These are phyloP conservation scores for Zosterops lateralis DNA, from an alignment of 2,113 vertebrate genomes.

Conservation along the genomic window DNA sequence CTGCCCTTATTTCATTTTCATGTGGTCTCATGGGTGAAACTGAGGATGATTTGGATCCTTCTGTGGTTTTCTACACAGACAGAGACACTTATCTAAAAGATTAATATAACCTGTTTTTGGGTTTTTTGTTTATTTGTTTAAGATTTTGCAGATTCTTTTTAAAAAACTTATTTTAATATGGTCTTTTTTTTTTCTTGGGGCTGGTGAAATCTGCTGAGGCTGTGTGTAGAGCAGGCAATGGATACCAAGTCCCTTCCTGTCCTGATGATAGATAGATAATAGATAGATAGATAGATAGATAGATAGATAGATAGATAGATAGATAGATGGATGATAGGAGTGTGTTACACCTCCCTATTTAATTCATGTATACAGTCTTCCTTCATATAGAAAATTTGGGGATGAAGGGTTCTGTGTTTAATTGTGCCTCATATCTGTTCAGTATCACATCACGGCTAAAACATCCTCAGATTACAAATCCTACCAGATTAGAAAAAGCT, in stretches of 20 bases:
- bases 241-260: neutral
- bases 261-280: neutral
- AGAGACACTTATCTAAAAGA: neutral
- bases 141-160: neutral
- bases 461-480: too few relatives aligned
- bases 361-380: neutral
- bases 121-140: neutral
- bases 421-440: neutral
- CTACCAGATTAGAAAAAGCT: neutral
- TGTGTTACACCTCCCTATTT: neutral
- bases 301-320: neutral
- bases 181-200: neutral
- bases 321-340: neutral
- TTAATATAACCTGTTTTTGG: neutral
- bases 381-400: neutral
- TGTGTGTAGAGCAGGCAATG: neutral
- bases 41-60: neutral
- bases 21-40: neutral
- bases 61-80: neutral
- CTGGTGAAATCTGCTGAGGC: neutral
- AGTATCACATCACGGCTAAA: neutral
- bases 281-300: neutral
- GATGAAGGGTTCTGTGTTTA: neutral
- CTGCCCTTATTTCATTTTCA: slow-evolving; percentile 2
- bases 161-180: neutral